Evolutionary conservation across 1,140 invertebrate species (phyloP), one percentile per base, ranked within the genome.

Genomic region (Hyles euphorbiae): DNA sequence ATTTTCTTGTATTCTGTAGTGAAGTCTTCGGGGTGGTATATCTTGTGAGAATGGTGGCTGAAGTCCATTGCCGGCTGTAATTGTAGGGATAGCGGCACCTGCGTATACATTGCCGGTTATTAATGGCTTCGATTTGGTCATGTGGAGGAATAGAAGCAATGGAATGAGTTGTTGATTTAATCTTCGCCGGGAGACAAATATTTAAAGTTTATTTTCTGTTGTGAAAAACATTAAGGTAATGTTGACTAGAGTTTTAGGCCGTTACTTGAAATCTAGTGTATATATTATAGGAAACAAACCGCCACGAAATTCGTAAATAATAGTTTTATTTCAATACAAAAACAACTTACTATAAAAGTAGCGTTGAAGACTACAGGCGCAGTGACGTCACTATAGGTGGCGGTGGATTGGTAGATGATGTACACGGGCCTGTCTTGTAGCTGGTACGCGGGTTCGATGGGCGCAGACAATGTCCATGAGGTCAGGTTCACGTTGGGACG

Each of bases 41-140:
- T 72, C 11, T 65, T 63, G 64, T 83, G 74, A 0, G 81, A 72
- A 65, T 83, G 76, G 49, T 78, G 76, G 0, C 73, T 69, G 0
- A 87, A 47, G 6, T 77, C 73, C 12, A 78, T 43, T 5, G 73
- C 34, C 2, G 64, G 51, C 10, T 43, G 22, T 0, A 60, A 48
- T 12, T 79, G 70, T 1, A 55, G 57, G 0, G 59, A 22, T 5
- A 9, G 6, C 0, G 76, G 69, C 3, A 79, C 70, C 83, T 84
- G 73, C 51, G 8, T 33, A 32, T 5, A 3, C 5, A 32, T 32
- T 33, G 33, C 4, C 1, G 49, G 10, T 11, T 47, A 47, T 45
- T 22, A 22, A 22, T 2, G 22, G 22, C 22, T 22, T 22, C 22
- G 22, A 22, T 22, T 22, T 22, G 22, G 22, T 22, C 22, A 22